Base-by-base conservation (phyloP, 2,888 invertebrate species). In the Drosophila maculinotata region DNA sequence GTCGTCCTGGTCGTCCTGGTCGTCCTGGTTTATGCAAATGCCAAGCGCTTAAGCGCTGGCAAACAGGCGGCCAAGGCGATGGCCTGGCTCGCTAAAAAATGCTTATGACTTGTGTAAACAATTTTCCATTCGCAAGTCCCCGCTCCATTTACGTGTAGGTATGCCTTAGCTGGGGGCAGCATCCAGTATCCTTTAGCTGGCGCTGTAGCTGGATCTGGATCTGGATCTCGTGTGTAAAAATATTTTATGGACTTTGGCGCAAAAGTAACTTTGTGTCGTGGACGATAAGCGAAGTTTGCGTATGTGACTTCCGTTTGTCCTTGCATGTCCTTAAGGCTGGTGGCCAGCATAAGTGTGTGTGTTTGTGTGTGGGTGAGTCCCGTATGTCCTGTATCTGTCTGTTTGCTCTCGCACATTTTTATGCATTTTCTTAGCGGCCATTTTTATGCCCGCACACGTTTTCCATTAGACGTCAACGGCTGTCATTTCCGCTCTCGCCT, bases 381-480 rank as follows among this genome's bases (percentile, higher is more conserved):
- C 31, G 17, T 44, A 10, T 23, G n/a, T 47, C 20, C 33, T 10
- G 14, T 9, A 14, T 20, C 38, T 25, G 48, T 42, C 66, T 62
- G 76, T 79, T 75, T 79, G 68, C 76, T 56, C 44, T 60, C 42
- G 33, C 70, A 63, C 68, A 76, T 87, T 89, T 89, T 83, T 86
- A 83, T 86, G 84, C 89, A 89, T 87, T 89, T 90, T 87, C 90
- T 89, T 90, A 89, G 90, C 88, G 90, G 79, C 76, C 79, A 89
- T 88, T 89, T 88, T 90, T 90, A 90, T 90, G 89, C 89, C 76
- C 67, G 84, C 87, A 89, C 89, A 90, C 89, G 89, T 90, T 90
- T 90, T 89, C 89, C 88, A 90, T 90, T 90, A 90, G 89, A 87
- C 80, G 63, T 79, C 83, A 81, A 81, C 71, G 76, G 72, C 59